Base-by-base conservation (phyloP, 2,797 vertebrate genomes). In the Eidolon dupreanum region DNA sequence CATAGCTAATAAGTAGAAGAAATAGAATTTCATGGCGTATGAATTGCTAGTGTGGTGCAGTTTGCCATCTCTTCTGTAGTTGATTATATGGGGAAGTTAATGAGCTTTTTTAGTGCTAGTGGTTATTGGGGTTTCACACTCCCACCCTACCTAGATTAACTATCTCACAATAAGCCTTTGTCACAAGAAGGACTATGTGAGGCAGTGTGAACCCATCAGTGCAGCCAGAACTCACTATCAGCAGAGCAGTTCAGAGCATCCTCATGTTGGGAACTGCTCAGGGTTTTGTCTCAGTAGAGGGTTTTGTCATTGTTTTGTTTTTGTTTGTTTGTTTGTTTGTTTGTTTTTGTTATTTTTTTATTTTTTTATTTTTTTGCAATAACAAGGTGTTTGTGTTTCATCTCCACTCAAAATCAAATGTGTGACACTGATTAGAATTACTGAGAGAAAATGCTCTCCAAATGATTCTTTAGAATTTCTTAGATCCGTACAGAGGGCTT, bases 391-490 rank as follows among this genome's bases (percentile, higher is more conserved):
- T 93, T 71, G 4, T 86, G 11, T 93, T 84, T 53, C 63, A 82
- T 83, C 15, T 92, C 9, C 61, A 55, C 8, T 86, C 43, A 91
- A 17, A 63, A 49, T 51, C 16, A 71, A 82, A 43, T 77, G 33
- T 91, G 20, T 43, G 33, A 66, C 38, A 10, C 13, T 89, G 74
- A 59, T 93, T 53, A 91, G 73, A 95, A 70, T 86, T 85, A 66
- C 16, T 65, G 26, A 86, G 57, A 90, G 20, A 43, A 92, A 65
- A 31, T 71, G 28, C 66, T 19, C 3, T 74, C 46, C 66, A 66
- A 59, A 26, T 49, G 61, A 87, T 78, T 78, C 28, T 57, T 74
- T 33, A 92, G 53, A 82, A 92, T 81, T 70, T 66, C 65, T 86
- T 81, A 85, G 49, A 20, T 43, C 15, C 55, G 2, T 31, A 17